These are phyloP conservation scores for Noctua comes DNA, from an alignment of 2,888 invertebrate genomes.

Conservation along the genomic window DNA sequence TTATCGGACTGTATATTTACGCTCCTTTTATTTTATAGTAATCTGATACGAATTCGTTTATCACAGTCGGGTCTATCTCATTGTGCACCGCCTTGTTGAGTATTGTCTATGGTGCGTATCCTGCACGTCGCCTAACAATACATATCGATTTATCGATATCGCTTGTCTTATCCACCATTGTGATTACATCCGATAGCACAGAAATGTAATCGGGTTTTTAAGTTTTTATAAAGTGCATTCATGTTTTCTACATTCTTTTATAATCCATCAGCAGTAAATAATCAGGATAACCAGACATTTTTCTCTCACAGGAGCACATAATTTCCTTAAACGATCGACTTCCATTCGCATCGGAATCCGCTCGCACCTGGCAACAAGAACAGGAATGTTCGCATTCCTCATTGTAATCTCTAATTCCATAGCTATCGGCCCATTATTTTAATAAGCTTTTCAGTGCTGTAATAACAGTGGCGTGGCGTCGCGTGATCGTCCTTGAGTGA, in stretches of 20 bases:
- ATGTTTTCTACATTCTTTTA: slow-evolving; percentile 31
- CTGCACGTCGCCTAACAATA: slow-evolving; percentile 57
- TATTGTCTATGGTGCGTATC: slow-evolving; percentile 71
- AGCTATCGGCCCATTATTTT: slow-evolving; percentile 78
- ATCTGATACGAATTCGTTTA: slow-evolving; percentile 76
- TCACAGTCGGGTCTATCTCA: slow-evolving; percentile 69
- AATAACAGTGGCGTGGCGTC: slow-evolving; percentile 72
- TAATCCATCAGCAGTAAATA: slow-evolving; percentile 38
- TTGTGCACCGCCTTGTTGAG: slow-evolving; percentile 69
- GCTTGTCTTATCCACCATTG: slow-evolving; percentile 64
- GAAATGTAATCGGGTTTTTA: slow-evolving; percentile 28
- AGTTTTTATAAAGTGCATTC: slow-evolving; percentile 35
- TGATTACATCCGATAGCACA: slow-evolving; percentile 60
- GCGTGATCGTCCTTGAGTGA: slow-evolving; percentile 83
- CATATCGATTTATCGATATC: slow-evolving; percentile 75
- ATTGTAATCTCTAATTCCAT: slow-evolving; percentile 80
- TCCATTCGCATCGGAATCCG: slow-evolving; percentile 60
- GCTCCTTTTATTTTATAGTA: slow-evolving; percentile 83
- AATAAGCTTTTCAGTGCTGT: slow-evolving; percentile 80
- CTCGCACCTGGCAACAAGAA: slow-evolving; percentile 72
- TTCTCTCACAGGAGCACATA: slow-evolving; percentile 63
- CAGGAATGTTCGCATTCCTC: slow-evolving; percentile 81
- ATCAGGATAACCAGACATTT: slow-evolving; percentile 46
- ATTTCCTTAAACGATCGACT: slow-evolving; percentile 70
- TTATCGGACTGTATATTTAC: slow-evolving; percentile 82